Evolutionary conservation across 2,113 vertebrate genomes (phyloP).

Genomic region (Chionis minor): DNA sequence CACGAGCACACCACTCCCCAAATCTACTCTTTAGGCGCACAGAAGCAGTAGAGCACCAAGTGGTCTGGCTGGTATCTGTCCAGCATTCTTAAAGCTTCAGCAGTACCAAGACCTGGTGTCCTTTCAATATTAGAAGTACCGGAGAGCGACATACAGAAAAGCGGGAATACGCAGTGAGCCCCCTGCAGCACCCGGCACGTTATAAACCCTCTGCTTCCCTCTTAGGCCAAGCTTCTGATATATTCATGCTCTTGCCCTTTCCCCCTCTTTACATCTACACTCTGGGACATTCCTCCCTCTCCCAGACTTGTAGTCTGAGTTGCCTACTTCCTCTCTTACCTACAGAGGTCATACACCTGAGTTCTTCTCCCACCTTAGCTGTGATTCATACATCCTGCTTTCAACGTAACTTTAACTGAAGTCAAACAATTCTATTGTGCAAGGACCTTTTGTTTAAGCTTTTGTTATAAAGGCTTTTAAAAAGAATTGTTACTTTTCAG

Average conservation of each 20-base stretch:
- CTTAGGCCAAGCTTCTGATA: not conserved
- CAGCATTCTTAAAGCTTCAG: not conserved
- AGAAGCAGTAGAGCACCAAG: not conserved
- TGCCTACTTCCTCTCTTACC: not conserved
- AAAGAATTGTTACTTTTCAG: not conserved
- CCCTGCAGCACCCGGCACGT: not conserved
- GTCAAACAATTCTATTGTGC: not conserved
- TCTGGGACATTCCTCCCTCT: not conserved
- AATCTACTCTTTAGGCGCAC: not conserved
- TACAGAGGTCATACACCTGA: not conserved
- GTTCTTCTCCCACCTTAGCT: not conserved
- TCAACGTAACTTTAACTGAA: not conserved
- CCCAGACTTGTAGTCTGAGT: not conserved
- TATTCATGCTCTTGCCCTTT: accelerated
- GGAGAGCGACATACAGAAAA: accelerated
- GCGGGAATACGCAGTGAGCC: accelerated
- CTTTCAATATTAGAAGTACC: accelerated
- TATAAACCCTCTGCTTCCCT: not conserved
- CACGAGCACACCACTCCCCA: accelerated
- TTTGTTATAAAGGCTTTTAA: not conserved
- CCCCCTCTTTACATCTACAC: not conserved
- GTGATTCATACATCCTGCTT: not conserved
- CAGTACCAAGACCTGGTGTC: not conserved
- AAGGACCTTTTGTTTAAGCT: not conserved
- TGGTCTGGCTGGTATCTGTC: accelerated